A percentile compares a stretch with the other conserved stretches of the same genome.
Evolutionary conservation across 1,140 invertebrate species (phyloP).

Genomic region (Diachasmimorpha longicaudata): DNA sequence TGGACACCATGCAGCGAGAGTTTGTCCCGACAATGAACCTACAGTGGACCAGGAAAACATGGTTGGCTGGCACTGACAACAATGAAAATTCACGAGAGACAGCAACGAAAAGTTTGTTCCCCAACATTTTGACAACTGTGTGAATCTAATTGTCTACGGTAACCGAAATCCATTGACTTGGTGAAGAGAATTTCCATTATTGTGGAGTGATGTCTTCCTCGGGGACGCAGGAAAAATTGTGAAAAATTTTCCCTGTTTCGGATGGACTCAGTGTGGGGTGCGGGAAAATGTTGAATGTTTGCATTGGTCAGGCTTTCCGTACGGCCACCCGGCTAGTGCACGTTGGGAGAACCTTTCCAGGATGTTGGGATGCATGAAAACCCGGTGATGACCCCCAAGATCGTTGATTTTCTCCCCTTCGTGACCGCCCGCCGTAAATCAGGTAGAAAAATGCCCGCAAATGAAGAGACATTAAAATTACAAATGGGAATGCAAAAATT

Average conservation of each 20-base stretch:
- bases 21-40: background rate
- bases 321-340: constrained; percentile 20
- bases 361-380: background rate
- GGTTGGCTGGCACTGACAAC: constrained; percentile 29
- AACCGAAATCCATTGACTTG: constrained; percentile 22
- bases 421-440: background rate
- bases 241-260: constrained; percentile 13
- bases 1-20: background rate
- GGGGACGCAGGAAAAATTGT: constrained; percentile 8
- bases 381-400: background rate
- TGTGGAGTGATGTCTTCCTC: constrained; percentile 34
- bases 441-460: too few species aligned
- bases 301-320: background rate
- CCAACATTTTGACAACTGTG: constrained; percentile 49
- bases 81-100: constrained; percentile 25
- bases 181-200: constrained; percentile 25
- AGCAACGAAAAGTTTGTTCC: constrained; percentile 39
- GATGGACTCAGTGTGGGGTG: background rate
- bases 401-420: background rate
- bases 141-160: constrained; percentile 51
- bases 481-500: background rate
- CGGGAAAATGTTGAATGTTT: background rate
- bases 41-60: constrained; percentile 10
- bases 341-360: background rate
- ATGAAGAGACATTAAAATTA: background rate